phyloP scores from a whole-genome alignment of 2,113 vertebrate genomes.

The Miniopterus natalensis region DNA sequence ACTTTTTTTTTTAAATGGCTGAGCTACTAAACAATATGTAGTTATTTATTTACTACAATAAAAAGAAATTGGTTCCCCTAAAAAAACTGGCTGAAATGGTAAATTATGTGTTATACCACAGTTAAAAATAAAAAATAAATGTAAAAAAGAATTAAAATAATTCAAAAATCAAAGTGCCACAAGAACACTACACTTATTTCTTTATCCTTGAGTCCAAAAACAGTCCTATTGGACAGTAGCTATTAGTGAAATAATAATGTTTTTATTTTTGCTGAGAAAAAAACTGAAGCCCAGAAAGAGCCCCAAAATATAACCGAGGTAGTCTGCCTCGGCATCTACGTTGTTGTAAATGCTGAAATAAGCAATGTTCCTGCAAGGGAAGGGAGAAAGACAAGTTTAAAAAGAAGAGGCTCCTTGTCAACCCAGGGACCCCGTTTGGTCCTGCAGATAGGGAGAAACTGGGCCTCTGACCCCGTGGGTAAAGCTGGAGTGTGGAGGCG shows the following conservation, averaged over 20 bases:
- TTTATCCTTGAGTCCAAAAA: not conserved
- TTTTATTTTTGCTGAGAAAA: slow-evolving; percentile 46
- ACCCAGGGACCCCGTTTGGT: not conserved
- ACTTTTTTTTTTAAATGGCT: not conserved
- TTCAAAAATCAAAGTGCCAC: not conserved
- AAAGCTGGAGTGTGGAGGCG: not conserved
- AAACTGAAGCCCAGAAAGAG: not conserved
- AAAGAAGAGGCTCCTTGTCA: not conserved
- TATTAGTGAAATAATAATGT: not conserved
- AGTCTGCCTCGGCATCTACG: not conserved
- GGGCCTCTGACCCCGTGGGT: not conserved
- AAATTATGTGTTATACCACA: not conserved
- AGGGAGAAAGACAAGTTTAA: not conserved
- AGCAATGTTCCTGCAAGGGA: not conserved
- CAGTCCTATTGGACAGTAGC: not conserved
- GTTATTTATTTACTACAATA: not conserved
- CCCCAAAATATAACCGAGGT: not conserved
- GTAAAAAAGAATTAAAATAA: not conserved
- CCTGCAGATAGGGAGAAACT: not conserved
- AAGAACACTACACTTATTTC: not conserved
- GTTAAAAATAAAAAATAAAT: not conserved
- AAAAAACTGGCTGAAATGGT: not conserved
- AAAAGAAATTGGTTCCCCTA: not conserved
- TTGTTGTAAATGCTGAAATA: not conserved
- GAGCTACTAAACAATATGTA: not conserved